Evolutionary conservation across 2,797 vertebrate species (phyloP), one percentile per base, ranked within the genome.

Genomic region (Masticophis lateralis): DNA sequence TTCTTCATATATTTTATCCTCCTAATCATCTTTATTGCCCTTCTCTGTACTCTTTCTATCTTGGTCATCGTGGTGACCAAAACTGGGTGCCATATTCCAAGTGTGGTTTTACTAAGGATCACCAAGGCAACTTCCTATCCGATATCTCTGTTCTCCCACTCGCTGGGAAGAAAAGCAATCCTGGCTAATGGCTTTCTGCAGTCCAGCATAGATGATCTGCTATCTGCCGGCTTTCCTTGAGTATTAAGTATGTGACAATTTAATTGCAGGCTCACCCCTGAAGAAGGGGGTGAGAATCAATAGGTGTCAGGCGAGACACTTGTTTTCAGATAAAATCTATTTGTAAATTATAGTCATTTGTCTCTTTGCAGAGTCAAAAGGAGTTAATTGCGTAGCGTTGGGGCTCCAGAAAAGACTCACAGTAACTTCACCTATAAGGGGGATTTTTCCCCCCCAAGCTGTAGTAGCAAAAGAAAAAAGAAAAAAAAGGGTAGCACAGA

Each of bases 291-390:
- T 86, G 22, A 93, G 92, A 96, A 97, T 97, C 96, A 95, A 97
- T 97, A 95, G 95, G 94, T 96, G 94, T 95, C 96, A 95, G 92
- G 90, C 92, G 93, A 96, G 93, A 93, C 69, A 0, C 92, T 96
- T 25, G 69, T 96, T 96, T 95, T 95, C 95, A 97, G 96, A 97
- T 97, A 96, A 97, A 95, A 95, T 96, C 96, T 97, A 60, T 97
- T 97, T 96, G 96, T 95, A 96, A 97, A 97, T 97, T 97, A 96
- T 93, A 96, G 95, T 95, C 25, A 96, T 97, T 96, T 96, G 96
- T 96, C 95, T 97, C 94, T 28, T n/a, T 69, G 86, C 92, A 83
- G 93, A 20, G 86, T 95, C 93, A 57, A 93, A 90, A 94, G 92
- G 60, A 91, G 96, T 91, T 97, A 96, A 97, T 95, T 97, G 95